Conservation (phyloP, 1,140 invertebrate species). For the Magallana angulata region DNA sequence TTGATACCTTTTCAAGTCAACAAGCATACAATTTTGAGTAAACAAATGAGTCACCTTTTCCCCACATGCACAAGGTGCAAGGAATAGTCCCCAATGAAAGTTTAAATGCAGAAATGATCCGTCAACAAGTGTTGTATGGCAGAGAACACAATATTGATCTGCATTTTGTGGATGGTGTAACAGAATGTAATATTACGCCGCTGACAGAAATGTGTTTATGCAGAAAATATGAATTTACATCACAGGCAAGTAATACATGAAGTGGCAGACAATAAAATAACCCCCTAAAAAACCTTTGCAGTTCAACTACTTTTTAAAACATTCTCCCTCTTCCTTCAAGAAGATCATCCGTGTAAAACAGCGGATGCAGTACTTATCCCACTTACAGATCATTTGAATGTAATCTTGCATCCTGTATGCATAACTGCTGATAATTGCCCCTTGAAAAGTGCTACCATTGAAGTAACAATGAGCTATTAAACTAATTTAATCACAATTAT, state of each 20-base stretch:
- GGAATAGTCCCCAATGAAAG: conserved; percentile 10
- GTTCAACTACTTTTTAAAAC: neutral
- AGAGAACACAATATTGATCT: neutral
- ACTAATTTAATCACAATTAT: neutral
- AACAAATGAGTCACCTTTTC: conserved; percentile 33
- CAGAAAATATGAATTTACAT: neutral
- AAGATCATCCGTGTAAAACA: neutral
- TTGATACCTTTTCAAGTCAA: neutral
- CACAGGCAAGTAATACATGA: neutral
- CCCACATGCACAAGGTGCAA: neutral
- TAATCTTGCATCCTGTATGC: conserved; percentile 7
- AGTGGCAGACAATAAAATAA: too few relatives aligned
- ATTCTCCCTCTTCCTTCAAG: neutral
- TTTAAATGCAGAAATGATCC: neutral
- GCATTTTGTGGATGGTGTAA: conserved; percentile 13
- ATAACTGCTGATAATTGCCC: conserved; percentile 11
- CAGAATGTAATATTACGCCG: neutral
- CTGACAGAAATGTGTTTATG: neutral
- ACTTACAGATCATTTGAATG: conserved; percentile 24
- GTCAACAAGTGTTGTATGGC: conserved; percentile 1
- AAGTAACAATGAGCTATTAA: neutral
- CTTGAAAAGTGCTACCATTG: conserved; percentile 17
- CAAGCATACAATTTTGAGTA: neutral
- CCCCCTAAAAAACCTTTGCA: too few relatives aligned
- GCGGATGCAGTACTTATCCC: conserved; percentile 1